These are phyloP conservation scores for Ectemnius cavifrons DNA, from an alignment of 2,888 invertebrate species.

Conservation along the genomic window DNA sequence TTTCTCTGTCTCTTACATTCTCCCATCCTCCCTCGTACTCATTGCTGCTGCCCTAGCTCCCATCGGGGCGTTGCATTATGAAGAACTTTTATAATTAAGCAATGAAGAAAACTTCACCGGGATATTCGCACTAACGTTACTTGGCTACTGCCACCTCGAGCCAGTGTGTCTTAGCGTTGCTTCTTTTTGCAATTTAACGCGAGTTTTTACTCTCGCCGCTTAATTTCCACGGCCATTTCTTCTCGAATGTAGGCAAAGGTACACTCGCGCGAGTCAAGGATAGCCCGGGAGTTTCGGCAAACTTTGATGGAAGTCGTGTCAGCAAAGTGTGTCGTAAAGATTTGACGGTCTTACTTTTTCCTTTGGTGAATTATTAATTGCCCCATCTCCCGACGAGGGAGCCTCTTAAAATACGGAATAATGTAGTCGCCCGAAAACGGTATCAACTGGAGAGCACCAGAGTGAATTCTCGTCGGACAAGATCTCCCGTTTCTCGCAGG, in stretches of 20 bases:
- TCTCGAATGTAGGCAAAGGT: not conserved
- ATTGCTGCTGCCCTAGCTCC: conserved; percentile 29
- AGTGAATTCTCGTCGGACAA: too few species aligned
- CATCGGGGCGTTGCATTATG: conserved; percentile 53
- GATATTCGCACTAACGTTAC: conserved; percentile 54
- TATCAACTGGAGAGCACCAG: not conserved
- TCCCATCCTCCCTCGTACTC: too few species aligned
- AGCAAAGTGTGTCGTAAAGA: conserved; percentile 8
- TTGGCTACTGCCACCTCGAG: conserved; percentile 16
- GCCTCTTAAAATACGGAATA: conserved; percentile 1
- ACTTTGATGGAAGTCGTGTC: not conserved
- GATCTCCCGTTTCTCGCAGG: conserved; percentile 10
- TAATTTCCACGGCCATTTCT: conserved; percentile 15
- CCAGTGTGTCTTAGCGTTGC: not conserved
- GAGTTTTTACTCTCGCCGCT: conserved; percentile 9
- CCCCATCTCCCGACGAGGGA: not conserved
- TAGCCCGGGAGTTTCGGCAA: not conserved
- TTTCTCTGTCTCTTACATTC: too few species aligned
- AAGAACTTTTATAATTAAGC: conserved; percentile 70
- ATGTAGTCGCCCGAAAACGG: not conserved
- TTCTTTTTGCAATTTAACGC: conserved; percentile 36
- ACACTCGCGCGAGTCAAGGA: not conserved
- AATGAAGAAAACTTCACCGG: conserved; percentile 60
- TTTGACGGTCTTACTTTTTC: conserved; percentile 6
- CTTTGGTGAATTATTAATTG: conserved; percentile 11